Conservation (phyloP, 1,140 invertebrate genomes). For the Parasteatoda tepidariorum region DNA sequence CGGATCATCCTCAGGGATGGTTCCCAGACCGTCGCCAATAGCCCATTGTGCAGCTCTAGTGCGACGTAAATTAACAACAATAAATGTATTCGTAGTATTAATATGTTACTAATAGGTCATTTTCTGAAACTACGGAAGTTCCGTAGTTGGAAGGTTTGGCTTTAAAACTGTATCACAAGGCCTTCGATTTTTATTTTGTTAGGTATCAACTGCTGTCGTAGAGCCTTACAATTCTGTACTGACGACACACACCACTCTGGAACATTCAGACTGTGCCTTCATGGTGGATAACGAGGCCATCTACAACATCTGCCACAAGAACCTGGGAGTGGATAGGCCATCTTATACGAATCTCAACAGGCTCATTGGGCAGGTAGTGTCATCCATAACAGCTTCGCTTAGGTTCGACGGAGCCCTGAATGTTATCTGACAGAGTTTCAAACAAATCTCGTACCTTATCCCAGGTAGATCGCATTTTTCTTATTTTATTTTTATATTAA, state of each 20-base stretch:
- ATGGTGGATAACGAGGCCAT: slow-evolving; percentile 81
- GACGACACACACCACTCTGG: slow-evolving; percentile 82
- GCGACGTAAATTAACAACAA: too few species aligned
- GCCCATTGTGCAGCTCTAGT: too few species aligned
- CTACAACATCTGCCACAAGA: slow-evolving; percentile 78
- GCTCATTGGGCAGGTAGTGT: slow-evolving; percentile 75
- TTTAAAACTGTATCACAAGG: too few species aligned
- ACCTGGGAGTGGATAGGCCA: slow-evolving; percentile 75
- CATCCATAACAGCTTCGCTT: slow-evolving; percentile 75
- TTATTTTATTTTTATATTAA: too few species aligned
- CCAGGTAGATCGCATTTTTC: too few species aligned
- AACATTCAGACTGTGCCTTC: slow-evolving; percentile 84
- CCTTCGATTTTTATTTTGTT: too few species aligned
- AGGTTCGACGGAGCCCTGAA: slow-evolving; percentile 81
- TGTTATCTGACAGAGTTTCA: slow-evolving; percentile 78
- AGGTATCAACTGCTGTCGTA: slow-evolving; percentile 80
- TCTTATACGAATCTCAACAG: slow-evolving; percentile 74
- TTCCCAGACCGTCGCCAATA: too few species aligned
- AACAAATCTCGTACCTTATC: slow-evolving; percentile 79
- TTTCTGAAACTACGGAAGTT: too few species aligned
- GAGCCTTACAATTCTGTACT: slow-evolving; percentile 90
- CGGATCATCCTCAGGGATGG: too few species aligned
- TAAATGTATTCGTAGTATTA: too few species aligned
- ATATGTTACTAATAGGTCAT: too few species aligned
- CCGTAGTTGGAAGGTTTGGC: too few species aligned